phyloP scores from a whole-genome alignment of 2,113 vertebrate genomes.

The Antechinus stuartii region DNA sequence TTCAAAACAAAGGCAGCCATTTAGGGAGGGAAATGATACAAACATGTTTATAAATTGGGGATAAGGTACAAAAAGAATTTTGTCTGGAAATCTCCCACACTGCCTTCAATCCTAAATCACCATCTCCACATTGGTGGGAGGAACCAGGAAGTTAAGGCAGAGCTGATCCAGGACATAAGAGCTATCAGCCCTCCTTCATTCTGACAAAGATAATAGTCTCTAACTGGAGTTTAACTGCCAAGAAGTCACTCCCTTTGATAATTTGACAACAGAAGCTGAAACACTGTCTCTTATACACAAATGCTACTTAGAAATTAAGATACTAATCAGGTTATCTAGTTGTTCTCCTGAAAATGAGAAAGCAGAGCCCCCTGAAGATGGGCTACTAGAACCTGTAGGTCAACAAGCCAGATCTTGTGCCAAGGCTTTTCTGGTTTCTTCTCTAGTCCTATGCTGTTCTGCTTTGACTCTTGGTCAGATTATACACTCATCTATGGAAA shows the following conservation, averaged over 20 bases:
- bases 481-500: background rate
- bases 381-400: background rate
- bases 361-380: background rate
- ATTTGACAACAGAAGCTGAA: background rate
- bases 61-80: background rate
- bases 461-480: background rate
- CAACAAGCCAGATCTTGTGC: background rate
- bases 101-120: background rate
- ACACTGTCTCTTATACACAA: background rate
- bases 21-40: background rate
- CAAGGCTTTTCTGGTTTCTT: background rate
- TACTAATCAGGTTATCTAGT: background rate
- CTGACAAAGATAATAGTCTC: background rate
- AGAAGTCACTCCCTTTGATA: background rate
- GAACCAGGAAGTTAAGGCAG: background rate
- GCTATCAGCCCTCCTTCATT: background rate
- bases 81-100: background rate
- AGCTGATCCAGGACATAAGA: background rate
- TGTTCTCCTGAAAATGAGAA: background rate
- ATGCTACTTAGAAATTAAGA: background rate
- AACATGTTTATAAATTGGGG: background rate
- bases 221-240: too few species aligned
- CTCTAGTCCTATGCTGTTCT: background rate
- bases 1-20: background rate
- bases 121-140: background rate